Percentiles rank a stretch among this genome's conserved stretches.
phyloP scores from a whole-genome alignment of 2,888 invertebrate species.

The Celastrina argiolus region DNA sequence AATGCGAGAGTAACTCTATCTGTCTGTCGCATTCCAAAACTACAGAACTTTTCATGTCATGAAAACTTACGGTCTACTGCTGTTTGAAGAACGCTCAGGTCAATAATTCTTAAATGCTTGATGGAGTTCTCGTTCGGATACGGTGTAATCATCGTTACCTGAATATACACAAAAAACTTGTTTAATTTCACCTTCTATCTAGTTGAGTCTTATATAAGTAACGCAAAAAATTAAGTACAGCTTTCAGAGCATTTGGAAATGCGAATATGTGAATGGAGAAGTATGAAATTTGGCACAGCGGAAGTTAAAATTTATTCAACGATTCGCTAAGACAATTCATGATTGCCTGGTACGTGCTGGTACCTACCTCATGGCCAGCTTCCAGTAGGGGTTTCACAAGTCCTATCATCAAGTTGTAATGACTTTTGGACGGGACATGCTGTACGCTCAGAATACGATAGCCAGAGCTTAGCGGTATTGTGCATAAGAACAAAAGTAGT shows the following conservation, averaged over 20 bases:
- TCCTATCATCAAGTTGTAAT: slow-evolving; percentile 46
- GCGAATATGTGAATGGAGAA: too few species aligned
- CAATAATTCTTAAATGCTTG: slow-evolving; percentile 19
- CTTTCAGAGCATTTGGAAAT: too few species aligned
- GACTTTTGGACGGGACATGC: slow-evolving; percentile 46
- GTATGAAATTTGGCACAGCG: too few species aligned
- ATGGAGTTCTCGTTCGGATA: slow-evolving; percentile 15
- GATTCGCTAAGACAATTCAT: too few species aligned
- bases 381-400: slow-evolving; percentile 45
- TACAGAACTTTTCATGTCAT: too few species aligned
- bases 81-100: not conserved
- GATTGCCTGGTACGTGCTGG: too few species aligned
- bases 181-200: too few species aligned
- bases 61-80: slow-evolving; percentile 13
- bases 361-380: slow-evolving; percentile 52
- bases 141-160: slow-evolving; percentile 21
- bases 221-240: too few species aligned
- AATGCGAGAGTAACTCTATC: too few species aligned
- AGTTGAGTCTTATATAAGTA: too few species aligned
- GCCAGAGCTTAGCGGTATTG: slow-evolving; percentile 29
- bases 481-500: slow-evolving; percentile 19
- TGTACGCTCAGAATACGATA: slow-evolving; percentile 46
- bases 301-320: too few species aligned
- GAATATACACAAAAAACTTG: not conserved
- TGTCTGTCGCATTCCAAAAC: too few species aligned